These are phyloP conservation scores for Proctacanthus coquilletti DNA, from an alignment of 1,140 invertebrate genomes.

Conservation along the genomic window DNA sequence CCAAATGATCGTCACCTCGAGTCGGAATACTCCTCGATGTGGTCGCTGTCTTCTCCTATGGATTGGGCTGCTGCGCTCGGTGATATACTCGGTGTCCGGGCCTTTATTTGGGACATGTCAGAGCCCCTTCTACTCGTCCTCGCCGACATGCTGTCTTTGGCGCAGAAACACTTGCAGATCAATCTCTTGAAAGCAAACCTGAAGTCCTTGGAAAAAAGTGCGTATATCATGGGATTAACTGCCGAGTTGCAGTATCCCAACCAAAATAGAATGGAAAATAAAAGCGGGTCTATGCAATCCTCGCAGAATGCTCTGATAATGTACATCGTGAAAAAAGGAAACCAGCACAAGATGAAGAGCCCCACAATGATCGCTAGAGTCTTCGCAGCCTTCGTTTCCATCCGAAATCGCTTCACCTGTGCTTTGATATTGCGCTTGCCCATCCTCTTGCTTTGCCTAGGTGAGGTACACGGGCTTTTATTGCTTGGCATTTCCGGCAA, in stretches of 20 bases:
- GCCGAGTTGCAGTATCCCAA: constrained; percentile 93
- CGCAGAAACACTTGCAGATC: constrained; percentile 66
- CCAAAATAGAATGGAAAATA: constrained; percentile 91
- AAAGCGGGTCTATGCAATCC: constrained; percentile 57
- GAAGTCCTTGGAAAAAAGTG: constrained; percentile 84
- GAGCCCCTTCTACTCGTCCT: constrained; percentile 39
- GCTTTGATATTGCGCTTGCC: constrained; percentile 33
- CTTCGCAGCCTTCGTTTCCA: constrained; percentile 86
- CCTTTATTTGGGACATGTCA: constrained; percentile 45
- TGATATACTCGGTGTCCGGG: constrained; percentile 34
- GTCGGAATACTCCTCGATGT: constrained; percentile 32
- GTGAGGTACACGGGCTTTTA: constrained; percentile 67
- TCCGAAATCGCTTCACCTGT: constrained; percentile 43
- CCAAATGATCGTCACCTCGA: constrained; percentile 37
- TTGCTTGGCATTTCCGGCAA: constrained; percentile 31
- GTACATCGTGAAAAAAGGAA: constrained; percentile 92
- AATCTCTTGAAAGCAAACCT: constrained; percentile 83
- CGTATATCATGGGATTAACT: constrained; percentile 85
- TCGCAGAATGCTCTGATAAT: constrained; percentile 68
- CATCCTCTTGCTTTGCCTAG: constrained; percentile 27
- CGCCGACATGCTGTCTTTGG: constrained; percentile 18
- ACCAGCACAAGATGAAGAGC: constrained; percentile 84
- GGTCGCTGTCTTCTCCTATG: constrained; percentile 37
- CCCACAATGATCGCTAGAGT: constrained; percentile 88
- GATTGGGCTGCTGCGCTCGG: constrained; percentile 30